These are phyloP conservation scores for Ancistrus triradiatus DNA, from an alignment of 2,113 vertebrate species.

Conservation along the genomic window DNA sequence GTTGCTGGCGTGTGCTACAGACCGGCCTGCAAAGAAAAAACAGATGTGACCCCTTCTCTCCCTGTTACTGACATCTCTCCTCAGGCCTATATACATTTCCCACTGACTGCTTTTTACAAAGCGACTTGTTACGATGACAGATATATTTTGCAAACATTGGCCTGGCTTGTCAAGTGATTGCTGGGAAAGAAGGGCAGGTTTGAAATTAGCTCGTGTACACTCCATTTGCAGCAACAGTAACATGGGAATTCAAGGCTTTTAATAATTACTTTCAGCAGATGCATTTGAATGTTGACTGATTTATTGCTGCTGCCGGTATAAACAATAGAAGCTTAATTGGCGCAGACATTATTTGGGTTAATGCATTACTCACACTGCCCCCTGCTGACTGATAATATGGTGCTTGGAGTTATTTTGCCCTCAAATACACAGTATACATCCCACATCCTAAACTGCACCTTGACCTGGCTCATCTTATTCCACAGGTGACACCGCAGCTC, in stretches of 20 bases:
- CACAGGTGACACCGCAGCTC: constrained; percentile 11
- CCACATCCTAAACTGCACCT: not conserved
- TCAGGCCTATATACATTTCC: constrained; percentile 49
- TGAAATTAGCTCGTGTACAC: constrained; percentile 31
- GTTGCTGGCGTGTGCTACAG: constrained; percentile 44
- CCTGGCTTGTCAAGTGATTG: constrained; percentile 35
- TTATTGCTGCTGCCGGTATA: constrained; percentile 11
- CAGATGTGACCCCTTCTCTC: constrained; percentile 52
- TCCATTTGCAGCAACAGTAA: constrained; percentile 32
- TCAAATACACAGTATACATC: not conserved
- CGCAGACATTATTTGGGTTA: not conserved
- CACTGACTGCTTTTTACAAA: constrained; percentile 45
- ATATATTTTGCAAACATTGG: constrained; percentile 45
- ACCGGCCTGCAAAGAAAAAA: constrained; percentile 45
- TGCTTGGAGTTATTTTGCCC: not conserved
- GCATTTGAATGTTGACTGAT: constrained; percentile 39
- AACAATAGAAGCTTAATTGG: constrained; percentile 17
- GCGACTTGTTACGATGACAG: constrained; percentile 44
- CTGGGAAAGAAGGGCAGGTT: not conserved
- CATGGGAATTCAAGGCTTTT: constrained; percentile 31
- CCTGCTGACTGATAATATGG: constrained; percentile 26
- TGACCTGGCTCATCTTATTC: not conserved
- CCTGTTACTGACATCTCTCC: constrained; percentile 44
- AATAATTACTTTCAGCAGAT: constrained; percentile 34
- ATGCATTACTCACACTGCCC: constrained; percentile 20